These are phyloP conservation scores for Cheracebus regulus DNA, from an alignment of 2,797 vertebrate species.

Conservation along the genomic window DNA sequence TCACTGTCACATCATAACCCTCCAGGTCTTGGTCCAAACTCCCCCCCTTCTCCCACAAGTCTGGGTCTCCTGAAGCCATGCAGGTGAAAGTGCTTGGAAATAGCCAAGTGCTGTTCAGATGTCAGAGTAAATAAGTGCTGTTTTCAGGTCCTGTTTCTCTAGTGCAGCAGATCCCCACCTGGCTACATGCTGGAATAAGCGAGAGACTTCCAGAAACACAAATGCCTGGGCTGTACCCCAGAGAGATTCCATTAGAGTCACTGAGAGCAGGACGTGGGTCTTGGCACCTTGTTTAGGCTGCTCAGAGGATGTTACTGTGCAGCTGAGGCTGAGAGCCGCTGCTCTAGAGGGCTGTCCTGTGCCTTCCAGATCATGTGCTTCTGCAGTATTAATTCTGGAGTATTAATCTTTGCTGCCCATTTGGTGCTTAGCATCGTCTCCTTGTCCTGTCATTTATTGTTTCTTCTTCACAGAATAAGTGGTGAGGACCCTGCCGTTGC, in stretches of 20 bases:
- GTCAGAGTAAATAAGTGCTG: not conserved
- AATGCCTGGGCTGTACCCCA: not conserved
- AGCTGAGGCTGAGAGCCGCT: not conserved
- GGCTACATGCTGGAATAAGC: not conserved
- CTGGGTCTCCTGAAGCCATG: not conserved
- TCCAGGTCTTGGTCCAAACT: not conserved
- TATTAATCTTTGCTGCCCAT: not conserved
- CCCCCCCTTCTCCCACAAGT: too few relatives aligned
- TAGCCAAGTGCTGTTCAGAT: not conserved
- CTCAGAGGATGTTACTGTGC: accelerated
- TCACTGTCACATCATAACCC: not conserved
- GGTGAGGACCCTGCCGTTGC: not conserved
- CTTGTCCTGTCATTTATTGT: not conserved
- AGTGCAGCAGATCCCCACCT: too few relatives aligned
- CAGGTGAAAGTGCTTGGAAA: not conserved
- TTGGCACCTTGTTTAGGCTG: not conserved
- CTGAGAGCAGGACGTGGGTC: too few relatives aligned
- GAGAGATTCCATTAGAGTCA: not conserved
- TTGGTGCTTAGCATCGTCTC: not conserved
- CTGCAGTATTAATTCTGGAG: not conserved
- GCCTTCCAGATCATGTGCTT: not conserved
- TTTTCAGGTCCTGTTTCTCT: not conserved
- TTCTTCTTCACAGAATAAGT: not conserved
- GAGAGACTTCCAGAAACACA: not conserved
- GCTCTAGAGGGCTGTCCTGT: not conserved